Conservation (phyloP, 1,140 invertebrate genomes). For the Elymnias hypermnestra region DNA sequence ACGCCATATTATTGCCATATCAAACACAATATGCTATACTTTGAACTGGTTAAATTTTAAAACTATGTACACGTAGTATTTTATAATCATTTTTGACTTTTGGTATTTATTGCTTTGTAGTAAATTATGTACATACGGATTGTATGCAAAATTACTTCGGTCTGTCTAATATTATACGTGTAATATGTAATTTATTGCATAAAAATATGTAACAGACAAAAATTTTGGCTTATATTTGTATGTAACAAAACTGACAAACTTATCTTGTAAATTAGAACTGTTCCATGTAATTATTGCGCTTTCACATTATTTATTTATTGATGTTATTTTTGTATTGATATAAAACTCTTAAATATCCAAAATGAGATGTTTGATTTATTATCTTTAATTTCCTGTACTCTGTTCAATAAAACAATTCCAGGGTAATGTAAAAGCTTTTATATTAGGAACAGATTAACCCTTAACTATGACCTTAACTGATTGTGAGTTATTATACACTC, state of each 20-base stretch:
- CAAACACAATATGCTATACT: constrained; percentile 7
- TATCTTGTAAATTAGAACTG: constrained; percentile 30
- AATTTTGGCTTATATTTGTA: neutral
- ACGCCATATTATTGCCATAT: constrained; percentile 54
- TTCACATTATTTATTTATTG: constrained; percentile 64
- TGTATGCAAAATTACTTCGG: constrained; percentile 8
- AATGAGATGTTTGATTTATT: constrained; percentile 19
- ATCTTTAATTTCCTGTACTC: too few species aligned
- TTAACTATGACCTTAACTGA: too few species aligned
- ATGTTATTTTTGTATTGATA: constrained; percentile 51
- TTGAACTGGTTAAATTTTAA: constrained; percentile 7
- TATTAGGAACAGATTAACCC: too few species aligned
- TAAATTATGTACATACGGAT: constrained; percentile 8
- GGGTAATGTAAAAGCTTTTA: too few species aligned
- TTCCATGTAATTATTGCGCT: constrained; percentile 46
- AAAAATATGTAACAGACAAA: constrained; percentile 1
- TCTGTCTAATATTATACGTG: constrained; percentile 1
- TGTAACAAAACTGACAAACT: constrained; percentile 6
- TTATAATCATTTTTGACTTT: constrained; percentile 4
- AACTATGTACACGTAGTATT: constrained; percentile 2
- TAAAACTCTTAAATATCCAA: constrained; percentile 38
- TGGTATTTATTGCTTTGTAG: constrained; percentile 2
- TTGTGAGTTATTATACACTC: too few species aligned
- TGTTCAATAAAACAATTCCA: too few species aligned
- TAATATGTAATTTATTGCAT: constrained; percentile 4